Evolutionary conservation across 2,888 invertebrate genomes (phyloP), one percentile per base, ranked within the genome.

Genomic region (Cheilosia vernalis): DNA sequence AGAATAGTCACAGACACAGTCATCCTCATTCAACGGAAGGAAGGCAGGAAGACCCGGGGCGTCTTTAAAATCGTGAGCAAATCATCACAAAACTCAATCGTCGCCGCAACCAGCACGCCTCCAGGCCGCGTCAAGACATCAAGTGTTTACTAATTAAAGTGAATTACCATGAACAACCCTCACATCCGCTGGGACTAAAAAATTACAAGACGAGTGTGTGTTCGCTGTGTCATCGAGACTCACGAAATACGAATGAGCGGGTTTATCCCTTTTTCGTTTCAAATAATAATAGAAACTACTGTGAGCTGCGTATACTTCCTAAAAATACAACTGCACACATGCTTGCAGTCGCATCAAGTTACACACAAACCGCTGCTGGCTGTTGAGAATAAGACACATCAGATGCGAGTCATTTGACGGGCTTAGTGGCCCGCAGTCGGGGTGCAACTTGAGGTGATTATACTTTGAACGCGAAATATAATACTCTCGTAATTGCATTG

Each of bases 131-230:
- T 30, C 63, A 76, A 81, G 72, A 67, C 76, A 66, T 77, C 85
- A 81, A 85, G 85, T 85, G 77, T 81, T 85, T 81, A 85, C 85
- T 81, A 85, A 85, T 85, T 85, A 85, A 85, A 76, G 67, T 85
- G 81, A 85, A 85, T 81, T 81, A 76, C 80, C 66, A 55, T 80
- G 42, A 74, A 79, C 67, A 56, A 42, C 55, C 58, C 79, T 64
- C 64, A 66, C 40, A 77, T 64, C 85, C 85, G 81, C 10, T 63
- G 33, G 15, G 30, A 27, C n/a, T 1, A 17, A 51, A 19, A 67
- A 49, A 17, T 1, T 27, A 47, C 7, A 17, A 47, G n/a, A 19
- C 17, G 44, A 30, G 30, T 0, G 30, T 0, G 30, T 76, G 70
- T 84, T 84, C 76, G 64, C 42, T 69, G 70, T 84, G 80, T 74